Base-by-base conservation (phyloP, 2,113 vertebrate species). In the Ptychochromis oligacanthus region DNA sequence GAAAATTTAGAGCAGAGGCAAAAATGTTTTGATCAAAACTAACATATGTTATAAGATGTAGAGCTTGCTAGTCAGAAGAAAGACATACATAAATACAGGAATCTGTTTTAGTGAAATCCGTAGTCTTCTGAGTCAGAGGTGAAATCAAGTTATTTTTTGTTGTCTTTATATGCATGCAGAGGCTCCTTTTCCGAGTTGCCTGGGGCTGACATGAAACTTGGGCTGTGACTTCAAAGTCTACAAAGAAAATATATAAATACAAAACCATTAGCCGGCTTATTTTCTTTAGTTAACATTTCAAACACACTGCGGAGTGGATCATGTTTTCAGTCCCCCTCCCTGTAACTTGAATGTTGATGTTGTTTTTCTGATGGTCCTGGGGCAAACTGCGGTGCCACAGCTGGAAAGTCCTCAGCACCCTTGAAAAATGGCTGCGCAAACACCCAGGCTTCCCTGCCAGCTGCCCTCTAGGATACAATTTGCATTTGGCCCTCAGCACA, bases 281-380 rank as follows among this genome's bases (percentile, higher is more conserved):
- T 95, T 94, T 94, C 89, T 94, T 94, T 84, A 94, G 91, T 95
- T 95, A 93, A 94, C 92, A 94, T 95, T 95, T 95, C 93, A 95
- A 94, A 95, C 93, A 92, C 88, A 78, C 85, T 62, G 87, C 49
- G 6, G 88, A 88, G 87, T 89, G 78, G 76, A 90, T 91, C 74
- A 12, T 91, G 92, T 94, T 93, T 93, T 95, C 83, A 87, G 92
- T 87, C 82, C 79, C 82, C 81, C 59, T 84, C 87, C 89, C 77
- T 61, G 62, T 70, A 80, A 84, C 80, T 77, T 28, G 1, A 82
- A 84, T 89, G 85, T 87, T 93, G 82, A 90, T 90, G 84, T 89
- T 94, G 87, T 88, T 94, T 91, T 92, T 92, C 88, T 89, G 86
- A 92, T 60, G 82, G 75, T 92, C 88, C 79, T 14, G 74, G 67